These are phyloP conservation scores for Notodonta ziczac DNA, from an alignment of 2,888 invertebrate genomes.

Conservation along the genomic window DNA sequence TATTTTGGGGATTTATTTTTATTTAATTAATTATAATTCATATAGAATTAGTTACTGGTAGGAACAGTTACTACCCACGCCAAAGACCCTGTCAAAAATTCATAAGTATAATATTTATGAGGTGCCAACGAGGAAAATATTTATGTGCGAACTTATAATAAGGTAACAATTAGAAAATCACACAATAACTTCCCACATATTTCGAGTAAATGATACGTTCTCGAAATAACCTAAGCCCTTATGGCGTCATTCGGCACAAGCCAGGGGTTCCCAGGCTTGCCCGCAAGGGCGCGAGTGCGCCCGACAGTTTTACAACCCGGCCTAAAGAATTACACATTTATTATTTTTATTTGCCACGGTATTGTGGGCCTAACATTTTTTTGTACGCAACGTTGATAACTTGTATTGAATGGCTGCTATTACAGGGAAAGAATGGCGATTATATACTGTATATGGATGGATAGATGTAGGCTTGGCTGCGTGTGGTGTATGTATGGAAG, in stretches of 20 bases:
- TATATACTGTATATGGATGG: not conserved
- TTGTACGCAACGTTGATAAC: conserved; percentile 63
- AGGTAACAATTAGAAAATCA: not conserved
- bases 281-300: conserved; percentile 68
- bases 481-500: too few relatives aligned
- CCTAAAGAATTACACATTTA: conserved; percentile 81
- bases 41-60: too few relatives aligned
- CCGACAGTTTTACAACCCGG: conserved; percentile 79
- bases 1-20: too few relatives aligned
- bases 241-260: conserved; percentile 11
- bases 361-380: conserved; percentile 59
- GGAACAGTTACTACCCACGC: too few relatives aligned
- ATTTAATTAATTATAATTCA: too few relatives aligned
- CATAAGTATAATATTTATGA: too few relatives aligned
- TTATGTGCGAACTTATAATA: too few relatives aligned
- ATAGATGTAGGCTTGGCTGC: too few relatives aligned
- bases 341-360: conserved; percentile 78
- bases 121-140: too few relatives aligned
- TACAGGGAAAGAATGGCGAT: not conserved
- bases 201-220: not conserved
- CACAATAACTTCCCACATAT: not conserved
- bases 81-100: too few relatives aligned
- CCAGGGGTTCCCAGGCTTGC: conserved; percentile 38
- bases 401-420: conserved; percentile 52
- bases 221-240: conserved; percentile 2